Percentiles rank a stretch among this genome's conserved stretches.
phyloP scores from a whole-genome alignment of 2,888 invertebrate species.

The Drosophila eohydei region DNA sequence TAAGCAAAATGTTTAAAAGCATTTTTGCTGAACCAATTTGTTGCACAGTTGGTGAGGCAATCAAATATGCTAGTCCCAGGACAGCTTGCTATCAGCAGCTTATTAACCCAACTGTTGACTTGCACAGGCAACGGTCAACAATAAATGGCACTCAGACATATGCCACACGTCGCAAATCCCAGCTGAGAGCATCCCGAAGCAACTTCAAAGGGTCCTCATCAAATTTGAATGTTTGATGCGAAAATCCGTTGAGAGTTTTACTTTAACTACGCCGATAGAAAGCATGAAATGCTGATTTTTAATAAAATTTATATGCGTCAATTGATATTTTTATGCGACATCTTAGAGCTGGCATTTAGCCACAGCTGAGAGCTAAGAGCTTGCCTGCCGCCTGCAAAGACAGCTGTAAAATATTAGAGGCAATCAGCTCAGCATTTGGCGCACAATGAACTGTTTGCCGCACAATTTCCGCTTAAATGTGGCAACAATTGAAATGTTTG shows the following conservation, averaged over 20 bases:
- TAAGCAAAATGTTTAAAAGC: conserved; percentile 7
- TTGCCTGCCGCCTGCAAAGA: conserved; percentile 15
- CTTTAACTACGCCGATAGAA: not conserved
- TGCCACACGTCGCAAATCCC: conserved; percentile 7
- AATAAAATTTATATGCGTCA: conserved; percentile 56
- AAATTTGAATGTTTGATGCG: conserved; percentile 58
- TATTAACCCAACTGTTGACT: conserved; percentile 48
- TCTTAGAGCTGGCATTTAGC: conserved; percentile 12
- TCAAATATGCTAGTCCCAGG: conserved; percentile 38
- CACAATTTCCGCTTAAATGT: conserved; percentile 53
- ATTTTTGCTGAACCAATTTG: conserved; percentile 1
- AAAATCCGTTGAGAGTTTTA: conserved; percentile 53
- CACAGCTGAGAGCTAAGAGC: conserved; percentile 31
- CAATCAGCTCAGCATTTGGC: conserved; percentile 53
- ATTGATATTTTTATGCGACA: conserved; percentile 46
- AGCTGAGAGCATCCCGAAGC: not conserved
- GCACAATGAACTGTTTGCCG: conserved; percentile 37
- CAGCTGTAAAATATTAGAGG: conserved; percentile 61
- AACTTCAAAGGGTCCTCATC: conserved; percentile 36
- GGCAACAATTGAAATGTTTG: conserved; percentile 63
- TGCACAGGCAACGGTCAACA: conserved; percentile 47
- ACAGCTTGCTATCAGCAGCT: conserved; percentile 42
- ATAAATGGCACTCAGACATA: conserved; percentile 45
- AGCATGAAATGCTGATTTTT: conserved; percentile 24
- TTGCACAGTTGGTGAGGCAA: conserved; percentile 24